Evolutionary conservation across 2,797 vertebrate species (phyloP), one percentile per base, ranked within the genome.

Genomic region (Syndactyla subalaris): DNA sequence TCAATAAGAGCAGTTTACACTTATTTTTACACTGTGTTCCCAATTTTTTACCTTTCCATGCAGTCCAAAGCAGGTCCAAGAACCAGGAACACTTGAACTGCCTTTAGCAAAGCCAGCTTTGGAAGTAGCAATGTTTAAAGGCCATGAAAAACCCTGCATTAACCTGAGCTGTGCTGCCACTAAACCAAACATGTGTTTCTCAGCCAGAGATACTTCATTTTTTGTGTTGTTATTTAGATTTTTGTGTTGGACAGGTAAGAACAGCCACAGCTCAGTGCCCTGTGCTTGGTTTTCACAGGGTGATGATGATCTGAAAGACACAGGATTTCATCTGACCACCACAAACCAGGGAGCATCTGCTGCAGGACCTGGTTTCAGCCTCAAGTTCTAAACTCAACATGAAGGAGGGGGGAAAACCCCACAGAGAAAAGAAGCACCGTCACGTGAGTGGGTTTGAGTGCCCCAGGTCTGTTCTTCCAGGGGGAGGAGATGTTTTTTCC

Each of bases 301-400:
- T 0, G 99, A 99, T 4, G 99, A 99, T 1, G 99, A 99, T 94
- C 97, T 99, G 12, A 99, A 99, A 78, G 99, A 99, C 71, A 99
- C 99, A 0, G 99, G 99, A 65, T 99, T 99, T 96, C 99, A 99
- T 72, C 97, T 99, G 93, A 99, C 99, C 22, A 99, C 99, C 91
- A 99, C 99, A 17, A 99, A 99, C 77, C 99, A 99, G 97, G 99
- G 99, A 46, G 99, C 98, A 0, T 99, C 99, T 3, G 99, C 99
- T 4, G 99, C 99, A 0, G 99, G 99, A 7, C 99, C 99, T 1
- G 99, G 99, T 45, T 99, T 99, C 97, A 99, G 99, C 98, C 98
- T 99, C 81, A 99, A 99, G 89, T 99, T 99, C 94, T 99, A 92
- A 98, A 77, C 59, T 58, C 32, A 3, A 1, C 18, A 0, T 30